Base-by-base conservation (phyloP, 2,888 invertebrate species). In the Oscheius myriophilus region DNA sequence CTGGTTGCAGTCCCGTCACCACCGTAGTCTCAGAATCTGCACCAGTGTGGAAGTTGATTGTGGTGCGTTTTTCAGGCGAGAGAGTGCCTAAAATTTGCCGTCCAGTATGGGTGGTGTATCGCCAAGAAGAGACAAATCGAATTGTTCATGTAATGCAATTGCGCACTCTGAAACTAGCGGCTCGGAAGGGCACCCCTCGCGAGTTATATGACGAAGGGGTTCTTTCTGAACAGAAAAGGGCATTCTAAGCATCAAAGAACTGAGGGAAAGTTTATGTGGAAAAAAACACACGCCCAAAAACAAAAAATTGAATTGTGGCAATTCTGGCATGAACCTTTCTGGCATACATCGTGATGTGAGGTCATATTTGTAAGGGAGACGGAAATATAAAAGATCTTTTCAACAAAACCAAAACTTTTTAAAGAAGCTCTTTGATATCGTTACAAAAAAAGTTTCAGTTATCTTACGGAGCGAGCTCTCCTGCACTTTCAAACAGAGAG, bases 21-120 rank as follows among this genome's bases (percentile, higher is more conserved):
- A 98, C 98, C 25, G 96, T 97, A 53, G 96, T 98, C 16, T 97
- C 97, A 1, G 97, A 98, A 89, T 96, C 97, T 51, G 97, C 97
- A 67, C 96, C 95, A 89, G 96, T 97, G 94, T 99, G 97, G 97
- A 97, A 99, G 89, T 91, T 98, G 74, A 93, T 98, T 87, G 97
- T 98, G 90, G 97, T 97, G 89, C 91, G 93, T 91, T 52, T 39
- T 25, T 33, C 33, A 25, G 4, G 16, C 26, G 6, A 18, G 42
- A 41, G n/a, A 49, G 18, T 62, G 49, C 45, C 43, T 41, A 41
- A 49, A 25, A 57, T 66, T 33, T 43, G 55, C 23, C 25, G 18
- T 39, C 21, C 26, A 25, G 41, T 18, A 9, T 55, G 42, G 21
- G 43, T 57, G 25, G 43, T 49, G 49, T 61, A 61, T 42, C 39